A percentile compares a stretch with the other conserved stretches of the same genome.
phyloP scores from a whole-genome alignment of 2,888 invertebrate species.

The Hydriomena furcata region DNA sequence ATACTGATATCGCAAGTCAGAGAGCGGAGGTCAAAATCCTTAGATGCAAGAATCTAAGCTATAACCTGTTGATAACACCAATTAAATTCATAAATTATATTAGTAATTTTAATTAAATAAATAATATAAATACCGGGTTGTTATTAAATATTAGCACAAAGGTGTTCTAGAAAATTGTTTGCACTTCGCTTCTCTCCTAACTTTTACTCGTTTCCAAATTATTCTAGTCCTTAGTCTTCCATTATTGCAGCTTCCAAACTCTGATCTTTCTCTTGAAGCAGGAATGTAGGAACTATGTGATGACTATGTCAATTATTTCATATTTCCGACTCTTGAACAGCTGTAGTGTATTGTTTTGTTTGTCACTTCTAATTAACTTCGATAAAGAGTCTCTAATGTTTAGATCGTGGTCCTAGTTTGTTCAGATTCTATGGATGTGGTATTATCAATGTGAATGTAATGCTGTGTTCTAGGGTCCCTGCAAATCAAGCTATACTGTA shows the following conservation, averaged over 20 bases:
- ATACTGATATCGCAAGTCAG: not conserved
- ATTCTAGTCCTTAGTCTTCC: conserved; percentile 76
- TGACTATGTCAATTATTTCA: conserved; percentile 83
- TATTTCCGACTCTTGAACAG: conserved; percentile 64
- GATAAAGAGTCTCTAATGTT: conserved; percentile 52
- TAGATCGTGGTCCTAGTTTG: conserved; percentile 70
- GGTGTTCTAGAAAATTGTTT: conserved; percentile 60
- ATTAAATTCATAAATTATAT: conserved; percentile 64
- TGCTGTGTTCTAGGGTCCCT: conserved; percentile 72
- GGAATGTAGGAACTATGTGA: conserved; percentile 80
- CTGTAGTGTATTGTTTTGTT: conserved; percentile 46
- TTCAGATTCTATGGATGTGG: conserved; percentile 74
- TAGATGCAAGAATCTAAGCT: conserved; percentile 24
- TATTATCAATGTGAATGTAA: conserved; percentile 77
- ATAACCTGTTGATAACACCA: conserved; percentile 72
- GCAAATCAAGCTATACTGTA: conserved; percentile 58
- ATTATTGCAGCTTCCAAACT: conserved; percentile 71
- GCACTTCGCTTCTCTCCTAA: conserved; percentile 62
- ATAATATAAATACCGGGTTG: conserved; percentile 59
- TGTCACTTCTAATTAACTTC: conserved; percentile 50
- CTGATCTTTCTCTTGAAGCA: conserved; percentile 68
- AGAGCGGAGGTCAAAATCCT: not conserved
- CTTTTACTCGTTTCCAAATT: conserved; percentile 47
- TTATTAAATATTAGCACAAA: conserved; percentile 63
- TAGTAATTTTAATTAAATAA: conserved; percentile 60